Conservation (phyloP, 2,888 invertebrate genomes). For the Keiferia lycopersicella region DNA sequence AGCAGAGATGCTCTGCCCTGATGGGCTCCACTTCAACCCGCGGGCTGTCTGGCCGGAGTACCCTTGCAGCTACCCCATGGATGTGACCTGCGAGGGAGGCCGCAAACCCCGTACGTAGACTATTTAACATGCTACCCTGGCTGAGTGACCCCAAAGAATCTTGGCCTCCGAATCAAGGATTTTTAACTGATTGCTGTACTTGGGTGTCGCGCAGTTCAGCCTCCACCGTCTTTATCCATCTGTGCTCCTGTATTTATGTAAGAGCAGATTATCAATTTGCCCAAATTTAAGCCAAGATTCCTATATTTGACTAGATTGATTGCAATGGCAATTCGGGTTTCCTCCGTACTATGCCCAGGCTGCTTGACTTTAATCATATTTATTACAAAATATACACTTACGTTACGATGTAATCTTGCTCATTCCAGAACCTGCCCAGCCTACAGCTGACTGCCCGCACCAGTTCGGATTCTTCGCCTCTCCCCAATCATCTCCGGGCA, state of each 20-base stretch:
- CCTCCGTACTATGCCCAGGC: too few species aligned
- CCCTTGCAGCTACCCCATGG: slow-evolving; percentile 91
- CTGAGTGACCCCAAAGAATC: not conserved
- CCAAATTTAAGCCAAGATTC: too few species aligned
- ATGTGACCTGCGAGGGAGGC: slow-evolving; percentile 86
- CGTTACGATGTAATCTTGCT: not conserved
- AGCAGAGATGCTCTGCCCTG: slow-evolving; percentile 86
- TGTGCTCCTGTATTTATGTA: too few species aligned
- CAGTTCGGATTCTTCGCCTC: slow-evolving; percentile 88
- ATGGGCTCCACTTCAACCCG: slow-evolving; percentile 89
- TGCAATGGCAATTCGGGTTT: too few species aligned
- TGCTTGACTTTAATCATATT: too few species aligned
- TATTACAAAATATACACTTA: too few species aligned
- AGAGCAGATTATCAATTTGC: too few species aligned
- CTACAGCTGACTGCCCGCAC: slow-evolving; percentile 88
- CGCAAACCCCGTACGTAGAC: slow-evolving; percentile 83
- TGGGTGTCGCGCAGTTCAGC: too few species aligned
- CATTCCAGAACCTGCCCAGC: slow-evolving; percentile 82
- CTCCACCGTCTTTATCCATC: too few species aligned
- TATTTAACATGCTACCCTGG: not conserved
- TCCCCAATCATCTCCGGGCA: slow-evolving; percentile 38
- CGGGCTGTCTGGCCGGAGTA: slow-evolving; percentile 83
- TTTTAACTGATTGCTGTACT: too few species aligned
- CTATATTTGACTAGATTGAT: too few species aligned
- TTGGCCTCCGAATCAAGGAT: too few species aligned